A percentile compares a stretch with the other conserved stretches of the same genome.
phyloP scores from a whole-genome alignment of 2,888 invertebrate genomes.

The Blastobasis lacticolella region DNA sequence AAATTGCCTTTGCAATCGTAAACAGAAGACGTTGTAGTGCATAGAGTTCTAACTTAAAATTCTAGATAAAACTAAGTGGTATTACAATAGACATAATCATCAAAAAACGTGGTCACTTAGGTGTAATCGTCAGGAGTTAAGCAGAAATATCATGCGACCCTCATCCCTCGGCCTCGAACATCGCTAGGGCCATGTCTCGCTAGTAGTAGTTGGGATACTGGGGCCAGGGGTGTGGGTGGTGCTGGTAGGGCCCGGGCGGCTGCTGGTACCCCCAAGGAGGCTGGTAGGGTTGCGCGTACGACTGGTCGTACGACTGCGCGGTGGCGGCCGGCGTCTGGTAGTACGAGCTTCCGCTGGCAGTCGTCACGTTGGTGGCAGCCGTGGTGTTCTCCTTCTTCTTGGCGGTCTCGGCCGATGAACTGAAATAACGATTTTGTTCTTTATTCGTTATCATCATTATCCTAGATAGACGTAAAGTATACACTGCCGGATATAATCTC shows the following conservation, averaged over 20 bases:
- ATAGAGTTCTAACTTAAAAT: no score
- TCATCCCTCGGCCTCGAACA: not conserved
- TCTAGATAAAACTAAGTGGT: no score
- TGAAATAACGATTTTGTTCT: slow-evolving; percentile 10
- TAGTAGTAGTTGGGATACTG: slow-evolving; percentile 69
- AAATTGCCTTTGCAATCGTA: not conserved
- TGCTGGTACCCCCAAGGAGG: slow-evolving; percentile 69
- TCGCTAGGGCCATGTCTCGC: slow-evolving; percentile 5
- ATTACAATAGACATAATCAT: no score
- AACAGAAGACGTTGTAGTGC: not conserved
- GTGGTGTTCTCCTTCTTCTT: slow-evolving; percentile 48
- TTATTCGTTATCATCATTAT: no score
- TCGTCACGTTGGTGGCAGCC: slow-evolving; percentile 21
- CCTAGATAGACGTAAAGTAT: no score
- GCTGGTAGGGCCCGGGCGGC: slow-evolving; percentile 62
- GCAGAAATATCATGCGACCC: not conserved
- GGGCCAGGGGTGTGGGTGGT: slow-evolving; percentile 63
- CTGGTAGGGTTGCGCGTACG: slow-evolving; percentile 62
- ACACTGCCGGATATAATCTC: no score
- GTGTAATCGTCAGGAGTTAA: slow-evolving; percentile 9
- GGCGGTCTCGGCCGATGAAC: slow-evolving; percentile 28
- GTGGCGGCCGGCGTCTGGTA: slow-evolving; percentile 45
- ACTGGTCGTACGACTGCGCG: slow-evolving; percentile 56
- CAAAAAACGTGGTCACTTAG: slow-evolving; percentile 1
- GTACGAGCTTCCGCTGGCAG: slow-evolving; percentile 34